phyloP scores from a whole-genome alignment of 1,140 invertebrate genomes.

The Macrobrachium rosenbergii region DNA sequence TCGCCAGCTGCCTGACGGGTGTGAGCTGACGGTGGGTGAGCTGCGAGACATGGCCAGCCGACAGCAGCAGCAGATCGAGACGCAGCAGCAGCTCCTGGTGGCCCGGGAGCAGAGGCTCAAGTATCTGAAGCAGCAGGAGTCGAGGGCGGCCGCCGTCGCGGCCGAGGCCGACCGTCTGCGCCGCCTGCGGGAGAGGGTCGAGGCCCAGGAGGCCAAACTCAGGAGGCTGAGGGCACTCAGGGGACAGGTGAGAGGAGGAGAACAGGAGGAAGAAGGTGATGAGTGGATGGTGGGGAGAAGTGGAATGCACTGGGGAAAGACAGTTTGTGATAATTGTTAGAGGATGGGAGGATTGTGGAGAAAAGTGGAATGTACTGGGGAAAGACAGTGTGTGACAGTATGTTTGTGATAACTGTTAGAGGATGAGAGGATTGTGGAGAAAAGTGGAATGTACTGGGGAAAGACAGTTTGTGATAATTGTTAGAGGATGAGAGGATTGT shows the following conservation, averaged over 20 bases:
- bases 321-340: no score
- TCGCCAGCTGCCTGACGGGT: conserved; percentile 81
- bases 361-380: no score
- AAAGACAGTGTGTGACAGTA: no score
- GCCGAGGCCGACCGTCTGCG: conserved; percentile 90
- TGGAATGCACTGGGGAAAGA: background rate
- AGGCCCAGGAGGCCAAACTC: conserved; percentile 93
- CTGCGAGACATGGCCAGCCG: conserved; percentile 93
- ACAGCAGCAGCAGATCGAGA: conserved; percentile 96
- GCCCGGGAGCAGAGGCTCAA: conserved; percentile 93
- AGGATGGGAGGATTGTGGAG: background rate
- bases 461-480: no score
- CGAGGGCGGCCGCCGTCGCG: conserved; percentile 76
- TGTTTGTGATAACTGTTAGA: no score
- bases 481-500: background rate
- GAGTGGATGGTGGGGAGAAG: background rate
- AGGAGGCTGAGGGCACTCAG: conserved; percentile 88
- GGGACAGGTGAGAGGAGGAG: conserved; percentile 79
- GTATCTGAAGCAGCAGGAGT: conserved; percentile 93
- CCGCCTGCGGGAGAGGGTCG: conserved; percentile 88
- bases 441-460: background rate
- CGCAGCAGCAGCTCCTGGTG: conserved; percentile 89
- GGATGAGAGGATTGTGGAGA: no score
- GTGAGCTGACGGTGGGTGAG: conserved; percentile 88
- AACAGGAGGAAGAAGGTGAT: no score